phyloP scores from a whole-genome alignment of 2,113 vertebrate species.

The Platysteira castanea region DNA sequence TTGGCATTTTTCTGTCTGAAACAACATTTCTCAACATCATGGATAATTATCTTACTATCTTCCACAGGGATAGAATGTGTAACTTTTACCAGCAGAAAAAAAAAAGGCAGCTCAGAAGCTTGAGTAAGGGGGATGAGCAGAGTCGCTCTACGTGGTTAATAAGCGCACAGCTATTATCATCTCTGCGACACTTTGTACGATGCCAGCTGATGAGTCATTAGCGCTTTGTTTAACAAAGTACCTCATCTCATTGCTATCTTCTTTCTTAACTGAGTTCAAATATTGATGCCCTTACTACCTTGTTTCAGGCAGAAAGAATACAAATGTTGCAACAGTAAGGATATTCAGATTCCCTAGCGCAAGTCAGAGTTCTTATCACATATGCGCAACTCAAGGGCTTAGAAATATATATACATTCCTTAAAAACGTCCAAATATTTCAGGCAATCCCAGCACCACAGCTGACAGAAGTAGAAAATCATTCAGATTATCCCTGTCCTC shows the following conservation, averaged over 20 bases:
- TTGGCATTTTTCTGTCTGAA: not conserved
- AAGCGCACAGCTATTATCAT: not conserved
- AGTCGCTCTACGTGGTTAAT: not conserved
- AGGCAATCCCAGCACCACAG: not conserved
- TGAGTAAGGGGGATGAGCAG: not conserved
- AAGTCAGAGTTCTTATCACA: not conserved
- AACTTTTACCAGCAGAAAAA: not conserved
- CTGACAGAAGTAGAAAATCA: not conserved
- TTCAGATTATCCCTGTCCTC: not conserved
- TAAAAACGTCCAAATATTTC: not conserved
- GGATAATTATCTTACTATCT: not conserved
- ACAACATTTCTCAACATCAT: not conserved
- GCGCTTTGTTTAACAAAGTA: not conserved
- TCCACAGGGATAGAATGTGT: not conserved
- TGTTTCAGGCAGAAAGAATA: not conserved
- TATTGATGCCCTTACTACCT: not conserved
- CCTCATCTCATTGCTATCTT: not conserved
- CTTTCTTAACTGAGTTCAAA: not conserved
- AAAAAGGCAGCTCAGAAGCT: not conserved
- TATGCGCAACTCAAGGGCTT: fast-evolving
- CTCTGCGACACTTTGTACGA: not conserved
- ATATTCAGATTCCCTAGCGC: not conserved
- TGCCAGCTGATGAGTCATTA: not conserved
- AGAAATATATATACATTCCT: not conserved
- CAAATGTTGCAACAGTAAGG: not conserved